Percentiles rank a stretch among this genome's conserved stretches.
Evolutionary conservation across 1,140 invertebrate genomes (phyloP).

Genomic region (Drosophila quadrilineata): DNA sequence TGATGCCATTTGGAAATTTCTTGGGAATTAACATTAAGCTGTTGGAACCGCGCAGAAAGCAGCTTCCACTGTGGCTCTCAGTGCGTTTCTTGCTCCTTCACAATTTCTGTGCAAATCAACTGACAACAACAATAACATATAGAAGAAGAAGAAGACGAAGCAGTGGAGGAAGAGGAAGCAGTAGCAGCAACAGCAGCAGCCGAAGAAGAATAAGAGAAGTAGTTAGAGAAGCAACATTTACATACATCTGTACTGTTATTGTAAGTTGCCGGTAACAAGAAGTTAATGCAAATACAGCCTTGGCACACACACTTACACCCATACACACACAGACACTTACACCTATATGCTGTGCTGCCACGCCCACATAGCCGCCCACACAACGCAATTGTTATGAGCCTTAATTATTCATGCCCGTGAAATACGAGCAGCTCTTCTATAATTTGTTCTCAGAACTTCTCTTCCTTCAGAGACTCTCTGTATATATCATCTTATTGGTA

Average conservation of each 20-base stretch:
- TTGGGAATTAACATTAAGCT: slow-evolving; percentile 74
- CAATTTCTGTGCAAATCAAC: slow-evolving; percentile 40
- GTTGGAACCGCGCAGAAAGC: slow-evolving; percentile 37
- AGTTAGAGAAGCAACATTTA: slow-evolving; percentile 16
- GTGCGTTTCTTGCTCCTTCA: not conserved
- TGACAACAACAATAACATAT: slow-evolving; percentile 2
- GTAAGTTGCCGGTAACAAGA: slow-evolving; percentile 57
- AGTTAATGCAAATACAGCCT: slow-evolving; percentile 45
- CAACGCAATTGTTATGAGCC: not conserved
- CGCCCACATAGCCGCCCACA: not conserved
- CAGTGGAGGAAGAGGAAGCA: not conserved
- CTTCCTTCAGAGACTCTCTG: no score
- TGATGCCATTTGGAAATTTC: slow-evolving; percentile 54
- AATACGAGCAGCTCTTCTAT: not conserved
- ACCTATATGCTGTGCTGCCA: slow-evolving; percentile 4
- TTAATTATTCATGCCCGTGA: slow-evolving; percentile 25
- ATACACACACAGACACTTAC: slow-evolving; percentile 3
- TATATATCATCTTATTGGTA: no score
- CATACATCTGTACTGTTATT: slow-evolving; percentile 55
- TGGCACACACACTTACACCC: slow-evolving; percentile 1
- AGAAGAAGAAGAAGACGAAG: not conserved
- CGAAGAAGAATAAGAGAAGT: not conserved
- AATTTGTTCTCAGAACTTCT: no score
- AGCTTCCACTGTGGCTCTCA: slow-evolving; percentile 5
- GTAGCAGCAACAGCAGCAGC: not conserved